These are phyloP conservation scores for Crematogaster levior DNA, from an alignment of 2,888 invertebrate species.

Conservation along the genomic window DNA sequence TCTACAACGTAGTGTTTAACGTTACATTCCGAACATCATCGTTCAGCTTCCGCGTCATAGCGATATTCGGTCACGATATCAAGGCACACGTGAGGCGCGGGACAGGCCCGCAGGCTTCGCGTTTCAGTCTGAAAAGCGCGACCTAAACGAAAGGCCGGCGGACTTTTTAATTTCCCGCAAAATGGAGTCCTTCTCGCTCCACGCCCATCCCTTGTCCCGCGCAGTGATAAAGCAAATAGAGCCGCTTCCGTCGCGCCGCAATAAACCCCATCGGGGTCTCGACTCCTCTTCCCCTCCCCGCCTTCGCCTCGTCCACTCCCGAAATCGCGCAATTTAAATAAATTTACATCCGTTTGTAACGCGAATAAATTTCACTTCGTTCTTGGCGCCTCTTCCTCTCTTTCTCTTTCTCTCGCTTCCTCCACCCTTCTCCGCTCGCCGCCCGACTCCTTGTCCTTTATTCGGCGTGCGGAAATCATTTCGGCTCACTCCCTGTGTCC, in stretches of 20 bases:
- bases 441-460: conserved; percentile 49
- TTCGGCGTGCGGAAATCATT: conserved; percentile 73
- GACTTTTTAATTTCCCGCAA: conserved; percentile 82
- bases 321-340: conserved; percentile 85
- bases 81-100: neutral
- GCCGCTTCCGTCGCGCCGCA: conserved; percentile 81
- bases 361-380: conserved; percentile 82
- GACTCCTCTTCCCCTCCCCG: conserved; percentile 7
- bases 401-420: conserved; percentile 34
- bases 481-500: conserved; percentile 72
- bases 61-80: conserved; percentile 23
- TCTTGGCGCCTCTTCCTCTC: conserved; percentile 72
- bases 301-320: conserved; percentile 51
- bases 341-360: conserved; percentile 85
- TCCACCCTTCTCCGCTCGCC: conserved; percentile 39
- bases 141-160: conserved; percentile 60
- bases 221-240: conserved; percentile 84
- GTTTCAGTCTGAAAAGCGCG: conserved; percentile 46
- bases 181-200: conserved; percentile 81
- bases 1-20: neutral
- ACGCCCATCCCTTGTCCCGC: conserved; percentile 84
- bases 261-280: conserved; percentile 81
- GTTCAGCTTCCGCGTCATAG: neutral
- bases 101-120: conserved; percentile 18
- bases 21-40: neutral